Evolutionary conservation across 1,140 invertebrate genomes (phyloP), one percentile per base, ranked within the genome.

Genomic region (Saxidomus purpurata): DNA sequence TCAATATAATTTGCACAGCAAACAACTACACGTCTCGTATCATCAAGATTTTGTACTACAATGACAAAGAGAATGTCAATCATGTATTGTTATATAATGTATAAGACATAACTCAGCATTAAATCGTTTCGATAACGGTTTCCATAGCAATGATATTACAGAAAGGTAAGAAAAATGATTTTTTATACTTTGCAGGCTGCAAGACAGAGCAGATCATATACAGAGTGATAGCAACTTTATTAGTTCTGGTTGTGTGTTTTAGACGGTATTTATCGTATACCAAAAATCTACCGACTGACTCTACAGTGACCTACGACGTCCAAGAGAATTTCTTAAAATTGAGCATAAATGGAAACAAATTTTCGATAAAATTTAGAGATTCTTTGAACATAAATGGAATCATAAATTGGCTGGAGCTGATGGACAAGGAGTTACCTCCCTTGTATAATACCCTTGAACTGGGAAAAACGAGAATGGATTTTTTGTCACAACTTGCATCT

Each of bases 391-490:
- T 43, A 17, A 17, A 3, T 19, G 67, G 67, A n/a, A 15, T 71
- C 1, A 40, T 71, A 1, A 40, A 71, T 13, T 71, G 67, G 67
- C 22, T 71, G 34, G 67, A 71, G n/a, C 22, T 31, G 67, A 36
- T 38, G 34, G 67, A 71, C 13, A 71, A 71, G 67, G 67, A 38
- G 34, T 71, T 71, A 71, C 34, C 67, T 36, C 67, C 67, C 31
- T 71, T 71, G 34, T 71, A 71, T 71, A 71, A 40, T 28, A 3
- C 11, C 17, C 25, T 71, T 17, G 67, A 71, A n/a, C 28, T 71
- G 4, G 67, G 67, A 38, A 71, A 71, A 71, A 38, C 67, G 19
- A 71, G 67, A 71, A 13, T 38, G 17, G 11, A 71, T 17, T 71
- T 71, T n/a, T 9, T 71, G 22, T 36, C 67, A 71, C 22, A 38